Conservation (phyloP, 64 coral and sea anemone species). For the Acropora tenuis region DNA sequence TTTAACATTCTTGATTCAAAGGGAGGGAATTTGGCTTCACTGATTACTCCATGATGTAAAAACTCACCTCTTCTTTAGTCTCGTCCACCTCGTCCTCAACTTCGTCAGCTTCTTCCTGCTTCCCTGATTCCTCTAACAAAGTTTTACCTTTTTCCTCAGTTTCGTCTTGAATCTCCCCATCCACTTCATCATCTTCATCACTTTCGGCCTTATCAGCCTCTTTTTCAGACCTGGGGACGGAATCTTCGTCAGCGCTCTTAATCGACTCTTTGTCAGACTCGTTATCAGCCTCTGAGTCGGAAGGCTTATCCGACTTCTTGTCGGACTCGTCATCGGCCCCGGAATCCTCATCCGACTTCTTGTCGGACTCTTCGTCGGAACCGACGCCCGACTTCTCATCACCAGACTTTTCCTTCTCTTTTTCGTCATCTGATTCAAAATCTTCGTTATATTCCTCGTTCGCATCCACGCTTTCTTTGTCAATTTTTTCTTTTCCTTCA, state of each 20-base stretch:
- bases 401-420: not conserved
- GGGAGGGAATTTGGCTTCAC: no score
- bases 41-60: not conserved
- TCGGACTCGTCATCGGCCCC: not conserved
- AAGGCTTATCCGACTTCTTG: not conserved
- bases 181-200: constrained; percentile 37
- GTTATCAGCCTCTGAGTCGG: not conserved
- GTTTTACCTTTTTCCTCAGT: constrained; percentile 36
- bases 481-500: constrained; percentile 15
- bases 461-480: constrained; percentile 30
- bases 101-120: constrained; percentile 46
- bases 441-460: constrained; percentile 67
- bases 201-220: not conserved
- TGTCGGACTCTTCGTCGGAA: not conserved
- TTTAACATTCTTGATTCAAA: no score
- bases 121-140: not conserved
- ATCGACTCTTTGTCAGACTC: not conserved
- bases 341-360: not conserved
- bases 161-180: constrained; percentile 58
- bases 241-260: not conserved
- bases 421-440: constrained; percentile 71
- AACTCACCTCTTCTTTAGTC: not conserved
- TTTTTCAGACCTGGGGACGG: not conserved
- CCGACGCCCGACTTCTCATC: not conserved
- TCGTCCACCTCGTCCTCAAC: constrained; percentile 33